phyloP scores from a whole-genome alignment of 2,113 vertebrate species.

The Heteronetta atricapilla region DNA sequence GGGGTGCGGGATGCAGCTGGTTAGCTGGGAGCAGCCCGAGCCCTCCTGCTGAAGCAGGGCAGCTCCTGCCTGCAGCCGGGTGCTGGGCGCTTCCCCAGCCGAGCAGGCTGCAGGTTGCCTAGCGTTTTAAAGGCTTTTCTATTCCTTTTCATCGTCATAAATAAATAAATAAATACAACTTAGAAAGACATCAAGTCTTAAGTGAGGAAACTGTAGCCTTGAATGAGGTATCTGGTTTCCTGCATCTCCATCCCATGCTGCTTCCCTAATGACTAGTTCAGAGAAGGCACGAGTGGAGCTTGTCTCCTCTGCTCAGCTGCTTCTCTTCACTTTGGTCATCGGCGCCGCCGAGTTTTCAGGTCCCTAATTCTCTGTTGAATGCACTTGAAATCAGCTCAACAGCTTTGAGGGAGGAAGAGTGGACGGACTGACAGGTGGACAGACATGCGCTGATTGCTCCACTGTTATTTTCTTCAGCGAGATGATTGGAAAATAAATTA shows the following conservation, averaged over 20 bases:
- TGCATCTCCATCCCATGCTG: not conserved
- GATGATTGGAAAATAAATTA: not conserved
- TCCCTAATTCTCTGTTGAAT: not conserved
- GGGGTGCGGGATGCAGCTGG: not conserved
- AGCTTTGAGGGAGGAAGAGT: not conserved
- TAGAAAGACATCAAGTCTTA: not conserved
- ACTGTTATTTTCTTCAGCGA: not conserved
- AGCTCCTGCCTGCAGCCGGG: not conserved
- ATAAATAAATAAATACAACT: not conserved
- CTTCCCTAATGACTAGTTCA: not conserved
- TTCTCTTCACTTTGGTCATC: not conserved
- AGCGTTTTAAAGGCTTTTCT: not conserved
- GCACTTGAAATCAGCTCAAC: slow-evolving; percentile 30
- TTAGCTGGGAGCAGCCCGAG: not conserved
- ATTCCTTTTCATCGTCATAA: not conserved
- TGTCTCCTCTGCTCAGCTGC: not conserved
- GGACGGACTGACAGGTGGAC: not conserved
- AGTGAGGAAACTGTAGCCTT: not conserved
- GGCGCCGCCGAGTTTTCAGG: not conserved
- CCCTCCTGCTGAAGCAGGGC: not conserved
- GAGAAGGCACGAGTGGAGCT: not conserved
- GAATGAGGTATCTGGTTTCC: not conserved
- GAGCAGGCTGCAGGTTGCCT: not conserved
- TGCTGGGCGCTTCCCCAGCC: not conserved
- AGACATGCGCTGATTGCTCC: not conserved